phyloP scores from a whole-genome alignment of 1,140 invertebrate species.

The Manduca sexta region DNA sequence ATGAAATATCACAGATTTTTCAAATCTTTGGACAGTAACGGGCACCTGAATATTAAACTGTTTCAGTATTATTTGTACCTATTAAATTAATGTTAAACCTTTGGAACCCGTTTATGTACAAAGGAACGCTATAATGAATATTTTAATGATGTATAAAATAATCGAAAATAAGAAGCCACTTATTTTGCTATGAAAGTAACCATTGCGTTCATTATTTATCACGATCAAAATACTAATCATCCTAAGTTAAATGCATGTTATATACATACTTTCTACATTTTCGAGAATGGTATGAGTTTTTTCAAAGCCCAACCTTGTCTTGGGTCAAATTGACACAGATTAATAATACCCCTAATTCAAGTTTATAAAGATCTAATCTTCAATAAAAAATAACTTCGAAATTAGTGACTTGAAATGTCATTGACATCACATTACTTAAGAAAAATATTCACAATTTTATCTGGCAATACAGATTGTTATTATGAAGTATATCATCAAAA shows the following conservation, averaged over 20 bases:
- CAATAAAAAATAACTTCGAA: constrained; percentile 62
- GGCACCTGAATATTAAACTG: constrained; percentile 48
- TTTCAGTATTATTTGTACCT: constrained; percentile 56
- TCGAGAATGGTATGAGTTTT: constrained; percentile 46
- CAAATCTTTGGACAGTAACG: constrained; percentile 72
- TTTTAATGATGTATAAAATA: constrained; percentile 59
- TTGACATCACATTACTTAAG: constrained; percentile 64
- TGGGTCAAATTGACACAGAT: constrained; percentile 44
- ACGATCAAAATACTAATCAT: constrained; percentile 57
- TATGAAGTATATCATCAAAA: constrained; percentile 59
- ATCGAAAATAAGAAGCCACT: constrained; percentile 58
- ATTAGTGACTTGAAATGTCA: constrained; percentile 66
- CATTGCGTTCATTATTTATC: constrained; percentile 52
- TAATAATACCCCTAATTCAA: constrained; percentile 52
- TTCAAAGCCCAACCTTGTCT: constrained; percentile 46
- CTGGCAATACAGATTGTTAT: constrained; percentile 71
- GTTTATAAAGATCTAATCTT: constrained; percentile 61
- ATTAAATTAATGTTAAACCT: constrained; percentile 41
- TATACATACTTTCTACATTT: constrained; percentile 57
- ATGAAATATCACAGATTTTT: constrained; percentile 75
- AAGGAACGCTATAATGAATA: constrained; percentile 61
- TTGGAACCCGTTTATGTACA: constrained; percentile 65
- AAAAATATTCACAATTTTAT: constrained; percentile 73
- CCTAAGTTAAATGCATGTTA: constrained; percentile 67
- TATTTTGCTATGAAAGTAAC: constrained; percentile 61